Evolutionary conservation across 2,113 vertebrate species (phyloP).

Genomic region (Leptobrachium ailaonicum): DNA sequence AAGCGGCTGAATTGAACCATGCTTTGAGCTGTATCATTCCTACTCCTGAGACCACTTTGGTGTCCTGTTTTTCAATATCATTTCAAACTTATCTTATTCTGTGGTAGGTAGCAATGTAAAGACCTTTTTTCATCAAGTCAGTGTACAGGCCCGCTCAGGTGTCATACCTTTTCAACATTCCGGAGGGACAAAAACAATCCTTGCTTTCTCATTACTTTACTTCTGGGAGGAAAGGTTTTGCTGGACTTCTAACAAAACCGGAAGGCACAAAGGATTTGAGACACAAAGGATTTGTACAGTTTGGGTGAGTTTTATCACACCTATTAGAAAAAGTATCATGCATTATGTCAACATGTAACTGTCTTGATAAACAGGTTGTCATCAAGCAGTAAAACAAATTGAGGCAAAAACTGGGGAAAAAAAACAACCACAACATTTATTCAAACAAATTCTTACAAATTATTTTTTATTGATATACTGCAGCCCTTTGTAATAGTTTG

Average conservation of each 20-base stretch:
- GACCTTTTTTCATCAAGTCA: slow-evolving; percentile 59
- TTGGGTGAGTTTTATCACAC: slow-evolving; percentile 53
- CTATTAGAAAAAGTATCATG: slow-evolving; percentile 47
- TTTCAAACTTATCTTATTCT: slow-evolving; percentile 38
- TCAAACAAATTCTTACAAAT: too few relatives aligned
- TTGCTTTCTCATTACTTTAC: slow-evolving; percentile 37
- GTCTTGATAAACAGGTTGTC: too few relatives aligned
- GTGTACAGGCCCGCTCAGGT: slow-evolving; percentile 69
- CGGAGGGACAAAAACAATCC: slow-evolving; percentile 53
- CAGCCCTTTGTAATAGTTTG: too few relatives aligned
- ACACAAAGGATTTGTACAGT: slow-evolving; percentile 54
- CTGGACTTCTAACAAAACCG: slow-evolving; percentile 54
- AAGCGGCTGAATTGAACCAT: slow-evolving; percentile 28
- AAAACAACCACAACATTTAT: too few relatives aligned
- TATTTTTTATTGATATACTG: too few relatives aligned
- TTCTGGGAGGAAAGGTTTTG: slow-evolving; percentile 45
- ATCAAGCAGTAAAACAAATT: too few relatives aligned
- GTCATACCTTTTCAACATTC: slow-evolving; percentile 73
- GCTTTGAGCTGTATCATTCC: slow-evolving; percentile 7
- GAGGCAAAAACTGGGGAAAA: too few relatives aligned
- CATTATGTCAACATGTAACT: too few relatives aligned
- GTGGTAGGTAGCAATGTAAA: slow-evolving; percentile 68
- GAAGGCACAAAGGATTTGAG: slow-evolving; percentile 56
- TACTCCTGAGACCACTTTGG: slow-evolving; percentile 48
- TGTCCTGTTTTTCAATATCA: background rate